Evolutionary conservation across 2,113 vertebrate species (phyloP), one percentile per base, ranked within the genome.

Genomic region (Promerops cafer): DNA sequence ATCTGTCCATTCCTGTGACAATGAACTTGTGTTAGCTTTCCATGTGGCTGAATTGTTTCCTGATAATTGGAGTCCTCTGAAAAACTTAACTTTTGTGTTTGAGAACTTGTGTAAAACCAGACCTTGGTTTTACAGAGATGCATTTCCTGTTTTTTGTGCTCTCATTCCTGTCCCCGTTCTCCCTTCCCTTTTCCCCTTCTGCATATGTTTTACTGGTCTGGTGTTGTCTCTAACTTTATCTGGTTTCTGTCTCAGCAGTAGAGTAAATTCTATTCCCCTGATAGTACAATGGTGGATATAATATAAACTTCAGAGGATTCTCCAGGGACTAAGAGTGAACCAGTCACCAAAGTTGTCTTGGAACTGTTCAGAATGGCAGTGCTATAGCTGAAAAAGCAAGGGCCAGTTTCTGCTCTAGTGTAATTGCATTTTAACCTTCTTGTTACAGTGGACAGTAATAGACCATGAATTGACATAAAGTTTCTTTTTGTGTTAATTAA

Each of bases 221-320:
- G 80, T 96, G 90, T 89, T 96, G 89, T 97, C 93, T 94, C 94
- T 95, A 94, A 94, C 77, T 85, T 93, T 96, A 87, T 97, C 91
- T 95, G 59, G 90, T 88, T 87, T 97, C 96, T 95, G 88, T 93
- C 95, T 97, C 96, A 96, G 94, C 94, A 96, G 90, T 93, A 96
- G 92, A 95, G 91, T 97, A 95, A 97, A 94, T 93, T 96, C 90
- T 94, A 76, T 86, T 96, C 28, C 88, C 90, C 86, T 89, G 71
- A 11, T 95, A 93, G 93, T 96, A 61, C 90, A 93, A 83, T 96
- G 94, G 91, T 95, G 96, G 93, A 92, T 82, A 65, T 50, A 94
- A 96, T 96, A 33, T 78, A 94, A 91, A 84, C 96, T 52, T 63
- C 89, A 92, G 90, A 94, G 92, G 94, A 95, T 91, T 95, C 94